Conservation (phyloP, 2,797 vertebrate species). For the Chelonia mydas region DNA sequence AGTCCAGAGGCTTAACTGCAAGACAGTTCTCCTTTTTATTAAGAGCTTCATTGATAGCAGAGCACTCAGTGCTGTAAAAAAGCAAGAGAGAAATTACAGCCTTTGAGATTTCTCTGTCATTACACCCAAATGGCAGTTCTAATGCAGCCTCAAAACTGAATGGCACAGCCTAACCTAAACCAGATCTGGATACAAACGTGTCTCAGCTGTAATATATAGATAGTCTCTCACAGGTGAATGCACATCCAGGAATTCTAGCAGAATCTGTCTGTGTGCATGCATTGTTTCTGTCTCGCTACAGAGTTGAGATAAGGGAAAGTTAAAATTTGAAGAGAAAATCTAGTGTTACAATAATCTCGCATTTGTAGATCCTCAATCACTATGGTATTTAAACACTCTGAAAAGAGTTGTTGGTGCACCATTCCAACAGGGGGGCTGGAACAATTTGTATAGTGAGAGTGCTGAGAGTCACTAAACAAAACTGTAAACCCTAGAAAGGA, state of each 20-base stretch:
- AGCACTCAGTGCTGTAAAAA: neutral
- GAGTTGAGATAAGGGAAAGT: neutral
- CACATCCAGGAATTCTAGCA: neutral
- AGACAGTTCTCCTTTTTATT: neutral
- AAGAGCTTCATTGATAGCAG: neutral
- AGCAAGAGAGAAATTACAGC: neutral
- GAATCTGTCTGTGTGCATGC: neutral
- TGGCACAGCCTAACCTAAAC: neutral
- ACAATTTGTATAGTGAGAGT: no score
- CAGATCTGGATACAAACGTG: neutral
- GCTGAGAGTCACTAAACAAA: no score
- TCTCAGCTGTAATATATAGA: neutral
- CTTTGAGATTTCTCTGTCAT: neutral
- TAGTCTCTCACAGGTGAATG: neutral
- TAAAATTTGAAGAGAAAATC: neutral
- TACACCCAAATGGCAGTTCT: neutral
- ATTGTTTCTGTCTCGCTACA: neutral
- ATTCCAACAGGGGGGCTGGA: no score
- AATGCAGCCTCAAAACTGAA: neutral
- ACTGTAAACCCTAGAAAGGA: no score
- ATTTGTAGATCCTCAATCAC: neutral
- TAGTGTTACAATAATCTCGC: neutral
- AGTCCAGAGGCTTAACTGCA: neutral
- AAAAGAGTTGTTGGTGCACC: neutral
- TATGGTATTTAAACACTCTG: neutral